These are phyloP conservation scores for Crypturellus tataupa DNA, from an alignment of 2,797 vertebrate genomes.

Conservation along the genomic window DNA sequence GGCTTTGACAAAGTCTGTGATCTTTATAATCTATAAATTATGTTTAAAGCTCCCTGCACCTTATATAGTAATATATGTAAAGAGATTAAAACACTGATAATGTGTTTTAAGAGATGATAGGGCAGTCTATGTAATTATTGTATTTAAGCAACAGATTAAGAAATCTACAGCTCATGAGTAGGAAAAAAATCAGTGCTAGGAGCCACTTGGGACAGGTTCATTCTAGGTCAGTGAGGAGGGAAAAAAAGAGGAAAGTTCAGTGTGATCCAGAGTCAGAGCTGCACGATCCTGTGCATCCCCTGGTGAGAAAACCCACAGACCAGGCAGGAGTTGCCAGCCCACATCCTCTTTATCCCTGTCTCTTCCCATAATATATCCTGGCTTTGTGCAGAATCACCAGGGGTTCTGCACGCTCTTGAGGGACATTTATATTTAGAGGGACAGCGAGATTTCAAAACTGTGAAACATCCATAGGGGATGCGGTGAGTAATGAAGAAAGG, in stretches of 20 bases:
- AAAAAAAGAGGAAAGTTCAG: background rate
- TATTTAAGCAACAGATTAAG: background rate
- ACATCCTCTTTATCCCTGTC: background rate
- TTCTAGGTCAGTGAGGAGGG: background rate
- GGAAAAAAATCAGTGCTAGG: background rate
- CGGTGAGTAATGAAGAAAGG: background rate
- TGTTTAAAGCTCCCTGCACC: background rate
- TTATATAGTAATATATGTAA: background rate
- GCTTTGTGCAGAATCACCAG: background rate
- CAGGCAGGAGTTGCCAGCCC: background rate
- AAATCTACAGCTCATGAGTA: background rate
- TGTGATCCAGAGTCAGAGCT: background rate
- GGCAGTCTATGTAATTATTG: background rate
- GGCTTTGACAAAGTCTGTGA: conserved; percentile 4
- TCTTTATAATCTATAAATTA: background rate
- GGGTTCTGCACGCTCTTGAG: background rate
- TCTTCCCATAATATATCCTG: background rate
- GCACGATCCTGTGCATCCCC: background rate
- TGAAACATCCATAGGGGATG: background rate
- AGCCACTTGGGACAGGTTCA: background rate
- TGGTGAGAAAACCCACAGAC: background rate
- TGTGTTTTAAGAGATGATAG: background rate
- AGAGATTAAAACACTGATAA: background rate
- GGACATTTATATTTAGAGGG: background rate
- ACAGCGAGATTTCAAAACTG: background rate